Evolutionary conservation across 2,113 vertebrate species (phyloP).

Genomic region (Amblyornis subalaris): DNA sequence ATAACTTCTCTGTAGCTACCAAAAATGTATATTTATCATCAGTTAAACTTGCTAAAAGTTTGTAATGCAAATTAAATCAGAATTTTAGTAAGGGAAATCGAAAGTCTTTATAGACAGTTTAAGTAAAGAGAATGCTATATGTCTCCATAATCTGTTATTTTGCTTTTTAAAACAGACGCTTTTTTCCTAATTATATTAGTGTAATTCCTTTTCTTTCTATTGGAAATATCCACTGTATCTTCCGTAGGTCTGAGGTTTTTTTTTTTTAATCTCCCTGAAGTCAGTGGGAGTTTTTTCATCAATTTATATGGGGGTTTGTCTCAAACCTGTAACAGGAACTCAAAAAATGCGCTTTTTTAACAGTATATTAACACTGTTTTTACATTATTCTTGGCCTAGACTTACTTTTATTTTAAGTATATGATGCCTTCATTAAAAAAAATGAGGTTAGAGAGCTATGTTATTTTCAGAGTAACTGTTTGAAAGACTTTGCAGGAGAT

Average conservation of each 20-base stretch:
- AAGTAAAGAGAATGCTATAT: not conserved
- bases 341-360: not conserved
- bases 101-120: not conserved
- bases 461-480: conserved; percentile 15
- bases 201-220: not conserved
- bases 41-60: not conserved
- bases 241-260: not conserved
- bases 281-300: not conserved
- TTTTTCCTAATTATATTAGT: not conserved
- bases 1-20: not conserved
- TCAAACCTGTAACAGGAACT: not conserved
- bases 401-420: not conserved
- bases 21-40: not conserved
- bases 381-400: not conserved
- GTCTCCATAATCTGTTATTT: not conserved
- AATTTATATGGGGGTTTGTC: not conserved
- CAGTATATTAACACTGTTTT: not conserved
- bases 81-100: not conserved
- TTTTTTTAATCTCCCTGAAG: not conserved
- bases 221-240: not conserved
- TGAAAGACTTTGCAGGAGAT: conserved; percentile 30
- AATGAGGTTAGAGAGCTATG: not conserved
- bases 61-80: not conserved
- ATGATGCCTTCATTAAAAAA: not conserved
- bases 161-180: not conserved